These are phyloP conservation scores for Patiria pectinifera DNA, from an alignment of 53 echinoderm and acorn worm species.

Conservation along the genomic window DNA sequence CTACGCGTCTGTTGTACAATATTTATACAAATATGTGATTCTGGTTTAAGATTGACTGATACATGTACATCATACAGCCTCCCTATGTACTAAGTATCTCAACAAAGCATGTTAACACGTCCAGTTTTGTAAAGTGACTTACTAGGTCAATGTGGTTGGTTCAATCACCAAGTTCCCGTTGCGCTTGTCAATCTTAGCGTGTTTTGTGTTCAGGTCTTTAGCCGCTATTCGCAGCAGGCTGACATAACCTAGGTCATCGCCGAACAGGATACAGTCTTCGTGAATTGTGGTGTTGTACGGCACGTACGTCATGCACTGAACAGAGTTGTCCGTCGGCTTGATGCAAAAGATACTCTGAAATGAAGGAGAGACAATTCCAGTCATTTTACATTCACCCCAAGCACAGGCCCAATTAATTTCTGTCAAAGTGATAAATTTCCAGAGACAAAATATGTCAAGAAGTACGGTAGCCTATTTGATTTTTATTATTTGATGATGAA, in stretches of 20 bases:
- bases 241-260: constrained; percentile 91
- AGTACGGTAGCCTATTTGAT: too few relatives aligned
- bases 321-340: constrained; percentile 93
- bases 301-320: constrained; percentile 92
- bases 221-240: constrained; percentile 88
- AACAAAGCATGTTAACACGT: too few relatives aligned
- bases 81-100: too few relatives aligned
- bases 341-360: constrained; percentile 88
- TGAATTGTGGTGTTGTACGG: constrained; percentile 86
- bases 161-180: constrained; percentile 85
- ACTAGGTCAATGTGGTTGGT: constrained; percentile 88
- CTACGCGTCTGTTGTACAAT: too few relatives aligned
- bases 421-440: background rate
- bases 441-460: background rate
- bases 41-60: too few relatives aligned
- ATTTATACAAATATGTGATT: too few relatives aligned
- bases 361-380: background rate
- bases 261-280: constrained; percentile 88
- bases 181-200: constrained; percentile 89
- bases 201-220: constrained; percentile 97
- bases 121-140: constrained; percentile 44
- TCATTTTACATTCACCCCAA: background rate
- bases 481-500: background rate
- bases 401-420: background rate
- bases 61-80: too few relatives aligned